Conservation (phyloP, 2,888 invertebrate species). For the Diloba caeruleocephala region DNA sequence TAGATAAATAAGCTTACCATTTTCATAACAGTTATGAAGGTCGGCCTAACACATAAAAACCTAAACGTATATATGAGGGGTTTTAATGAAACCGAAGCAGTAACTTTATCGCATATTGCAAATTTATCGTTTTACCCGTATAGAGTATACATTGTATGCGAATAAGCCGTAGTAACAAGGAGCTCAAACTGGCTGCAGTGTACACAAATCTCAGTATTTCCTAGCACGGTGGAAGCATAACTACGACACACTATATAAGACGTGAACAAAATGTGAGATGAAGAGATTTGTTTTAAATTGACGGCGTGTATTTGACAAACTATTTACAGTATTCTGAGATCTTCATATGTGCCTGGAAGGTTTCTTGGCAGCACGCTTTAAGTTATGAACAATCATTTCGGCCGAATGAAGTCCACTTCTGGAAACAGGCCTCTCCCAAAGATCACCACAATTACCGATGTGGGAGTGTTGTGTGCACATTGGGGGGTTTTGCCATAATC, state of each 20-base stretch:
- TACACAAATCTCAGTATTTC: conserved; percentile 44
- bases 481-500: too few species aligned
- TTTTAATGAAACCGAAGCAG: conserved; percentile 37
- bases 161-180: conserved; percentile 44
- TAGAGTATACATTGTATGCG: conserved; percentile 4
- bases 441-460: too few species aligned
- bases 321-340: conserved; percentile 15
- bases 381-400: too few species aligned
- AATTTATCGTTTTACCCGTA: conserved; percentile 14
- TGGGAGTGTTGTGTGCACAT: too few species aligned
- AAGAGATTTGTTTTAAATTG: conserved; percentile 29
- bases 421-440: too few species aligned
- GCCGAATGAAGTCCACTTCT: too few species aligned
- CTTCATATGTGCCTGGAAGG: too few species aligned
- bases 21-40: conserved; percentile 26
- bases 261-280: conserved; percentile 46
- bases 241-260: conserved; percentile 15
- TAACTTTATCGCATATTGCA: conserved; percentile 19
- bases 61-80: conserved; percentile 11
- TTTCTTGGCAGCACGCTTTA: too few species aligned
- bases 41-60: conserved; percentile 28
- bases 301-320: conserved; percentile 43
- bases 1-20: too few species aligned
- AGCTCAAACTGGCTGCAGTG: conserved; percentile 43
- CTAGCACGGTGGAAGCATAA: conserved; percentile 13